These are phyloP conservation scores for Notodonta ziczac DNA, from an alignment of 2,888 invertebrate species.

Conservation along the genomic window DNA sequence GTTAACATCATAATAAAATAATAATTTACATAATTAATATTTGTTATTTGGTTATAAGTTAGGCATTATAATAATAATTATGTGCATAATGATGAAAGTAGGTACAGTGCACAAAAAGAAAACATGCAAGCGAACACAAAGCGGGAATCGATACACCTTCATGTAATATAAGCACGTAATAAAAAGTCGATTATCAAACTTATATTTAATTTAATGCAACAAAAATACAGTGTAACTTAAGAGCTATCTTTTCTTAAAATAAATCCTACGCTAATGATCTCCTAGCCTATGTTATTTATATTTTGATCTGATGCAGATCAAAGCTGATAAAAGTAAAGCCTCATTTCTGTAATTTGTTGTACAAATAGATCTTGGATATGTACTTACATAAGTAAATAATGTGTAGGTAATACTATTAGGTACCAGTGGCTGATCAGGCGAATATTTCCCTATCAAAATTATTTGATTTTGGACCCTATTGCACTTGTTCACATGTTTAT, in stretches of 20 bases:
- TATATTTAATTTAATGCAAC: slow-evolving; percentile 45
- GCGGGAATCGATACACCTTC: neutral
- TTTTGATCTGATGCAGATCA: slow-evolving; percentile 81
- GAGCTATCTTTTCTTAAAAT: slow-evolving; percentile 15
- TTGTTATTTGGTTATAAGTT: neutral
- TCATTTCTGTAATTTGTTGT: slow-evolving; percentile 54
- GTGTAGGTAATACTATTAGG: slow-evolving; percentile 5
- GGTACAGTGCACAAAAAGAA: slow-evolving; percentile 22
- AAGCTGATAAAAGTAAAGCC: slow-evolving; percentile 56
- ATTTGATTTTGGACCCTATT: slow-evolving; percentile 9
- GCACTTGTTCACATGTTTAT: slow-evolving; percentile 24
- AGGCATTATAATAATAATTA: slow-evolving; percentile 20
- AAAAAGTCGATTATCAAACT: slow-evolving; percentile 35
- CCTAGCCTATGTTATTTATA: slow-evolving; percentile 16
- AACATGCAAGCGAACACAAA: slow-evolving; percentile 18
- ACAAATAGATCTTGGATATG: slow-evolving; percentile 21
- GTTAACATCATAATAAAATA: too few relatives aligned
- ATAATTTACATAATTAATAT: too few relatives aligned
- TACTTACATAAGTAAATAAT: slow-evolving; percentile 10
- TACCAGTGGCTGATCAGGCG: slow-evolving; percentile 1
- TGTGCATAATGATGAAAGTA: neutral
- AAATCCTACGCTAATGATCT: slow-evolving; percentile 10
- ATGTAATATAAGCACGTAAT: neutral
- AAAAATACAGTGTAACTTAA: slow-evolving; percentile 37
- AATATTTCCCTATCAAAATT: neutral